Percentiles rank a stretch among this genome's conserved stretches.
phyloP scores from a whole-genome alignment of 1,140 invertebrate genomes.

The Lepidurus couesii region DNA sequence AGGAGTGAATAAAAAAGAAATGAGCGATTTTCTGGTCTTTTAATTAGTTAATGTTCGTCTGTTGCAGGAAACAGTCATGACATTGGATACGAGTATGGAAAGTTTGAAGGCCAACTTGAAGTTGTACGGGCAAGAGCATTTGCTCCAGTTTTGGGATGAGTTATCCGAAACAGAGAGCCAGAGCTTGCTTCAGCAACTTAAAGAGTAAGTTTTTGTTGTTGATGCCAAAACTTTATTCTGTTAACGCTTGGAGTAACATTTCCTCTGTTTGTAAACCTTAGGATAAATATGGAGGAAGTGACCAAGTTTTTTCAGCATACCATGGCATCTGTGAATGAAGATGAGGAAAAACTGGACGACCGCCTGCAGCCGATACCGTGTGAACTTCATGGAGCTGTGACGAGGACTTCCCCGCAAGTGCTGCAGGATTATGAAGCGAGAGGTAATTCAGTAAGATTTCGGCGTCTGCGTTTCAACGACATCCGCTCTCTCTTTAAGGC shows the following conservation, averaged over 20 bases:
- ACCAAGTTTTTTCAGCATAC: conserved; percentile 61
- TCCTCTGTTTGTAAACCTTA: conserved; percentile 40
- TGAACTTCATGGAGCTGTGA: conserved; percentile 63
- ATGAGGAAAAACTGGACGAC: conserved; percentile 60
- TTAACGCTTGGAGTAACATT: background rate
- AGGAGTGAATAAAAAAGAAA: background rate
- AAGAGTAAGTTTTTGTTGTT: conserved; percentile 25
- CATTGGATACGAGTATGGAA: conserved; percentile 37
- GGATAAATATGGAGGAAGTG: conserved; percentile 59
- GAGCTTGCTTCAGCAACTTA: conserved; percentile 22
- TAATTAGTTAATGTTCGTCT: background rate
- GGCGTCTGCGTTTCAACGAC: background rate
- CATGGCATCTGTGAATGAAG: conserved; percentile 52
- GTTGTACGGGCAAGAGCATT: conserved; percentile 65
- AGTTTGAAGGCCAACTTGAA: conserved; percentile 43
- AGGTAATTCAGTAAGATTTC: conserved; percentile 44
- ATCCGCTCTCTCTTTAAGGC: background rate
- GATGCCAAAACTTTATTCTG: background rate
- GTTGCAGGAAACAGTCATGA: conserved; percentile 12
- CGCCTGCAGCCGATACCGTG: conserved; percentile 74
- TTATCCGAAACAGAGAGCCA: conserved; percentile 55
- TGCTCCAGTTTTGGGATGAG: conserved; percentile 76
- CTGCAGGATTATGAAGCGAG: conserved; percentile 59
- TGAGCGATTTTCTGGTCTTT: background rate
- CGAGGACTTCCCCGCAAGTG: conserved; percentile 52